A percentile compares a stretch with the other conserved stretches of the same genome.
These are phyloP conservation scores for Heliconius congener DNA, from an alignment of 1,140 invertebrate genomes.

Conservation along the genomic window DNA sequence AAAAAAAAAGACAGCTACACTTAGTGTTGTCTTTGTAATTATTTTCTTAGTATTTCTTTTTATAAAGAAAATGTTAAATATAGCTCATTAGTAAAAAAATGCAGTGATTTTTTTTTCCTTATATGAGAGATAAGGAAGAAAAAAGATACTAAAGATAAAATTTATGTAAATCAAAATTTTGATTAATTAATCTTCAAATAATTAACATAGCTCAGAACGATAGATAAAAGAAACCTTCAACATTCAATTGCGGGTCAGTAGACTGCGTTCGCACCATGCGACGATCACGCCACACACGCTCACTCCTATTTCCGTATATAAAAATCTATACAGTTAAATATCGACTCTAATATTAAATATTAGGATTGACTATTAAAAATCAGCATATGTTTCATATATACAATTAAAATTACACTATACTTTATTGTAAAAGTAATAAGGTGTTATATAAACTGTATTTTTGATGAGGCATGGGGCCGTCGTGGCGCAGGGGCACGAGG, in stretches of 20 bases:
- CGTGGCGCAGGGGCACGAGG: too few relatives aligned
- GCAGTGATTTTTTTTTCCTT: too few relatives aligned
- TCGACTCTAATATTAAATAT: conserved; percentile 18
- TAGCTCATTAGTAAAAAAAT: too few relatives aligned
- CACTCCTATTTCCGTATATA: conserved; percentile 43
- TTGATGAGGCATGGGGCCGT: too few relatives aligned
- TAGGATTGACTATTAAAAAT: not conserved
- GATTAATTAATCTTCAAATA: not conserved
- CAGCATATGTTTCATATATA: not conserved
- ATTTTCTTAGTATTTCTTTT: not conserved
- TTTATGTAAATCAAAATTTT: too few relatives aligned
- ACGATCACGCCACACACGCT: conserved; percentile 61
- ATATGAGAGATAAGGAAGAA: too few relatives aligned
- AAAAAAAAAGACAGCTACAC: not conserved
- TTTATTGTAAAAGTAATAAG: not conserved
- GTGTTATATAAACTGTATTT: not conserved
- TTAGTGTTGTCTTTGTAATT: not conserved
- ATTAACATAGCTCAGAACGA: not conserved
- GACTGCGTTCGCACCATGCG: conserved; percentile 56
- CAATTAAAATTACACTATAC: not conserved
- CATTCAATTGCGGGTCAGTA: conserved; percentile 51
- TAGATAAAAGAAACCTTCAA: conserved; percentile 27
- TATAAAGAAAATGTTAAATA: not conserved
- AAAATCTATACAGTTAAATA: conserved; percentile 14
- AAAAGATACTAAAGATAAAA: not conserved